Percentiles rank a stretch among this genome's conserved stretches.
Evolutionary conservation across 2,113 vertebrate genomes (phyloP).

Genomic region (Herpetotheres cachinnans): DNA sequence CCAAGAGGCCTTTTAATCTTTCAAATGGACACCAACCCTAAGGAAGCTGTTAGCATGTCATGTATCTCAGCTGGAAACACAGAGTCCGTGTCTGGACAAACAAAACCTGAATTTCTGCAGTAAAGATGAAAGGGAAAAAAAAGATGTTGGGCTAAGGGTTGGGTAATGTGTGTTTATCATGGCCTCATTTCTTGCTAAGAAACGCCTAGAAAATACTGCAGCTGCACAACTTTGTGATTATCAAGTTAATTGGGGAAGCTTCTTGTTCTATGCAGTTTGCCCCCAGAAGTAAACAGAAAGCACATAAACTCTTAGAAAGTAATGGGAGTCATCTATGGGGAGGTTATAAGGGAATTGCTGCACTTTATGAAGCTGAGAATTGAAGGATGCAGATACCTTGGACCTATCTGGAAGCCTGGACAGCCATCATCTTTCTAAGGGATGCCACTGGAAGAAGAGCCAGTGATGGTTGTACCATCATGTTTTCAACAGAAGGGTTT

Average conservation of each 20-base stretch:
- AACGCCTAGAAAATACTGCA: background rate
- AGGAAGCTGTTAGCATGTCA: background rate
- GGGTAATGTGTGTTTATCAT: background rate
- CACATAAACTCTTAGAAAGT: background rate
- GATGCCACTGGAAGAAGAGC: background rate
- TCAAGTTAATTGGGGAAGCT: background rate
- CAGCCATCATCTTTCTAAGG: background rate
- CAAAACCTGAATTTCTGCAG: background rate
- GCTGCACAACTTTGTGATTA: background rate
- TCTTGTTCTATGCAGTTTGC: background rate
- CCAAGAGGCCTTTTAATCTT: background rate
- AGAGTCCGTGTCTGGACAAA: background rate
- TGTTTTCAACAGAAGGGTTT: background rate
- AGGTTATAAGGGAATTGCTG: background rate
- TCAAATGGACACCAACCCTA: background rate
- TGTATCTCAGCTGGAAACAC: background rate
- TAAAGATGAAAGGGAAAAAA: background rate
- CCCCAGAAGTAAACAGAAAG: background rate
- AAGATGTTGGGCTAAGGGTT: background rate
- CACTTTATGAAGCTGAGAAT: background rate
- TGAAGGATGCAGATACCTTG: background rate
- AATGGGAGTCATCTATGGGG: background rate
- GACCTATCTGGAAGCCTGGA: background rate
- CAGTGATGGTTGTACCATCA: background rate
- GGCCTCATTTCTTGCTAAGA: background rate